Percentiles rank a stretch among this genome's conserved stretches.
phyloP scores from a whole-genome alignment of 2,888 invertebrate genomes.

The Phortica okadai region DNA sequence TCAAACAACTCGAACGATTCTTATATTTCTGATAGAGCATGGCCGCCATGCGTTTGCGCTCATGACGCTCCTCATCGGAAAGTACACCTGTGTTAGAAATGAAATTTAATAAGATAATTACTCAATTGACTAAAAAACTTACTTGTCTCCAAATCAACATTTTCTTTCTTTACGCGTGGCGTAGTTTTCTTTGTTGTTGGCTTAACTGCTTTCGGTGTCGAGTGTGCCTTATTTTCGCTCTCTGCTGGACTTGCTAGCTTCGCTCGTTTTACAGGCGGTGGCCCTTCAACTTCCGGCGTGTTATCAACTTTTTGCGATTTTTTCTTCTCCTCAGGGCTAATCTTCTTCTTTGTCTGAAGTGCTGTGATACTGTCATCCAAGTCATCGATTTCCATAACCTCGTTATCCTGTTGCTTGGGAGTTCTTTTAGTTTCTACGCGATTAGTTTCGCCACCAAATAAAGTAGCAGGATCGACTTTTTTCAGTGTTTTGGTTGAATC shows the following conservation, averaged over 20 bases:
- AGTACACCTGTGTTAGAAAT: slow-evolving; percentile 59
- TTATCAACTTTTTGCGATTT: neutral
- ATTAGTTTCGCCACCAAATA: slow-evolving; percentile 82
- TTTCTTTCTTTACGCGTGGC: slow-evolving; percentile 51
- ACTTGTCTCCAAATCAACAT: slow-evolving; percentile 69
- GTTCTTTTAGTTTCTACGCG: slow-evolving; percentile 78
- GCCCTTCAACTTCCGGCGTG: neutral
- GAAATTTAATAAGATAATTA: neutral
- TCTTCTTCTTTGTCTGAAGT: neutral
- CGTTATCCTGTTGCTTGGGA: slow-evolving; percentile 63
- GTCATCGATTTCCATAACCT: slow-evolving; percentile 75
- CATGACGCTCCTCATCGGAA: slow-evolving; percentile 82
- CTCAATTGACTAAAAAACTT: slow-evolving; percentile 23
- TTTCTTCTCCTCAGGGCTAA: neutral
- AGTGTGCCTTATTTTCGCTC: neutral
- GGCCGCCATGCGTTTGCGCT: slow-evolving; percentile 82
- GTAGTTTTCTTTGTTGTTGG: slow-evolving; percentile 37
- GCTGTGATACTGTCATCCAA: slow-evolving; percentile 50
- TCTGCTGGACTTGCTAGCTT: slow-evolving; percentile 18
- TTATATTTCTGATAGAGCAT: slow-evolving; percentile 86
- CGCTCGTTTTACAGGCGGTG: slow-evolving; percentile 35
- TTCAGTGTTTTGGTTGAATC: slow-evolving; percentile 62
- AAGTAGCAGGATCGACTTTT: slow-evolving; percentile 77
- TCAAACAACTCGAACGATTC: slow-evolving; percentile 86
- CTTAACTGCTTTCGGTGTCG: slow-evolving; percentile 3